Evolutionary conservation across 2,797 vertebrate species (phyloP).

Genomic region (Brachymystax lenok): DNA sequence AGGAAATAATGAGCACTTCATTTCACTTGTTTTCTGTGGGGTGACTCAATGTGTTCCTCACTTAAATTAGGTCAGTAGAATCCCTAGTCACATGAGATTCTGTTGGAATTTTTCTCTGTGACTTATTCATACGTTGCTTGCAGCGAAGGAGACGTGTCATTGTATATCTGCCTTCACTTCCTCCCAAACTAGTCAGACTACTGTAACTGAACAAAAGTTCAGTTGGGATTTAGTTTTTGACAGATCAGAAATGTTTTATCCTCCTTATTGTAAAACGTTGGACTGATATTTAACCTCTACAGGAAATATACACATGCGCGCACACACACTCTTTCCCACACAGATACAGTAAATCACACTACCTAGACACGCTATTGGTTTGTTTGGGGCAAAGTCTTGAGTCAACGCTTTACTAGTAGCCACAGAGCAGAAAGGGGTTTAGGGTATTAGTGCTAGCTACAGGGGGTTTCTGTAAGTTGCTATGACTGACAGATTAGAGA

Average conservation of each 20-base stretch:
- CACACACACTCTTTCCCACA: constrained; percentile 1
- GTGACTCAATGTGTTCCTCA: neutral
- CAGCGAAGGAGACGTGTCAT: neutral
- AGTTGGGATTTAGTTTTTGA: neutral
- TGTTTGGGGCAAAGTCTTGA: constrained; percentile 26
- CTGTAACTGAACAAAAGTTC: neutral
- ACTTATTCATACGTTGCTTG: neutral
- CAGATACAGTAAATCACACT: constrained; percentile 1
- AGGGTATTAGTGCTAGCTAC: constrained; percentile 17
- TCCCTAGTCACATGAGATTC: neutral
- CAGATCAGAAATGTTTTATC: neutral
- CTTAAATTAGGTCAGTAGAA: neutral
- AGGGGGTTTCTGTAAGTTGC: constrained; percentile 20
- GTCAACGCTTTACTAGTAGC: constrained; percentile 2
- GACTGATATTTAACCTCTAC: neutral
- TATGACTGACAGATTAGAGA: constrained; percentile 29
- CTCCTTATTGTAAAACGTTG: neutral
- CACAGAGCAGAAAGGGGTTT: constrained; percentile 16
- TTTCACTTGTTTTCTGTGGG: neutral
- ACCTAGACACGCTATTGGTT: neutral
- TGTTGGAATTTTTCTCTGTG: neutral
- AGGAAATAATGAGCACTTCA: neutral
- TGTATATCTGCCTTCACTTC: neutral
- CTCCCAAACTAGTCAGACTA: neutral
- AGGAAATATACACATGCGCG: neutral